These are phyloP conservation scores for Cnemophilus loriae DNA, from an alignment of 2,113 vertebrate species.

Conservation along the genomic window DNA sequence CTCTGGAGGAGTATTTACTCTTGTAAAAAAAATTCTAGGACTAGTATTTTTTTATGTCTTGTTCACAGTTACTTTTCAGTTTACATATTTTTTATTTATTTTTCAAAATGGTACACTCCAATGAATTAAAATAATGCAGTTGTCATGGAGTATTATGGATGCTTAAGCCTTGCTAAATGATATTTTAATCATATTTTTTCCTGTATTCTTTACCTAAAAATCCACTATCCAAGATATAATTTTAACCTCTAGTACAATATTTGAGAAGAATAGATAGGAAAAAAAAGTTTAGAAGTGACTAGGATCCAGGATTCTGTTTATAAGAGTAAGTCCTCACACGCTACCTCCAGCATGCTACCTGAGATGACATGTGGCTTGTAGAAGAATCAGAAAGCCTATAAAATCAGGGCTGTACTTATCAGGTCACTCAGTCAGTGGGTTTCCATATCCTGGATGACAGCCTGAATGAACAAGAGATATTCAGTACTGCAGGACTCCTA, in stretches of 20 bases:
- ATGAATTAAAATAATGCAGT: not conserved
- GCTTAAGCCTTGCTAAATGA: not conserved
- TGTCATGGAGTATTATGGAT: not conserved
- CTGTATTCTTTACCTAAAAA: not conserved
- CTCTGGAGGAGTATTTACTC: not conserved
- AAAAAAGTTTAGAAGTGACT: not conserved
- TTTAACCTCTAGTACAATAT: not conserved
- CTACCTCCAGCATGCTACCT: not conserved
- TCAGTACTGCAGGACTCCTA: not conserved
- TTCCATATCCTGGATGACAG: not conserved
- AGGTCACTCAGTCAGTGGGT: not conserved
- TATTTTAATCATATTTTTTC: not conserved
- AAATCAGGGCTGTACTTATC: not conserved
- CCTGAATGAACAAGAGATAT: not conserved
- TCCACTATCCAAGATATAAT: not conserved
- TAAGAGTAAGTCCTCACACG: not conserved
- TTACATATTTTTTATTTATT: not conserved
- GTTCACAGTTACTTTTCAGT: not conserved
- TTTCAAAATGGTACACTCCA: not conserved
- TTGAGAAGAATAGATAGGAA: not conserved
- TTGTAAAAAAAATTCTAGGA: not conserved
- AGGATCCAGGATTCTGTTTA: not conserved
- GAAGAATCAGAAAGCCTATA: not conserved
- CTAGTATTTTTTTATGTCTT: not conserved
- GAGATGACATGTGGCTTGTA: not conserved